A percentile compares a stretch with the other conserved stretches of the same genome.
These are phyloP conservation scores for Hozukius guyotensis DNA, from an alignment of 2,797 vertebrate genomes.

Conservation along the genomic window DNA sequence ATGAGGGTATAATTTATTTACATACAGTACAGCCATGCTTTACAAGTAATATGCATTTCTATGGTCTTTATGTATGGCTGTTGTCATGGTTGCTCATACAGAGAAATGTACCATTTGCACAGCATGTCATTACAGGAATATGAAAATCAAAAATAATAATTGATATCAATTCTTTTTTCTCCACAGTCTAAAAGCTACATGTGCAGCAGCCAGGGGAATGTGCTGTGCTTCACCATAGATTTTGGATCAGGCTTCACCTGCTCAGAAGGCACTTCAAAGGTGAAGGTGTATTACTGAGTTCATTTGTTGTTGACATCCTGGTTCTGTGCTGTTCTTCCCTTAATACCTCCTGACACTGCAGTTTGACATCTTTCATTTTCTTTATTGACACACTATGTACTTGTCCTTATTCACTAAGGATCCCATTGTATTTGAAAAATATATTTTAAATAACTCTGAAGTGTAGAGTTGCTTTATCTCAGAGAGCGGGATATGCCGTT, in stretches of 20 bases:
- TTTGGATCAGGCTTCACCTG: slow-evolving; percentile 92
- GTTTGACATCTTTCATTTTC: background rate
- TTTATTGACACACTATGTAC: background rate
- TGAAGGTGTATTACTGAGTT: slow-evolving; percentile 69
- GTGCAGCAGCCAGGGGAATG: slow-evolving; percentile 91
- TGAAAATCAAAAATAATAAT: slow-evolving; percentile 9
- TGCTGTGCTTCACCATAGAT: slow-evolving; percentile 89
- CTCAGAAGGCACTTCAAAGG: slow-evolving; percentile 90
- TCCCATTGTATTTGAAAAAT: background rate
- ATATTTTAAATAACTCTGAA: background rate
- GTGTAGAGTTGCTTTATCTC: background rate
- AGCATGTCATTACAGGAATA: background rate
- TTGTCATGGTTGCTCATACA: background rate
- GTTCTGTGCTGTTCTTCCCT: background rate
- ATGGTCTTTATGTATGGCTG: background rate
- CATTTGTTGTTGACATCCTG: background rate
- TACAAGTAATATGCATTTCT: background rate
- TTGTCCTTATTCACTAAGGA: background rate
- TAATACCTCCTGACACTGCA: background rate
- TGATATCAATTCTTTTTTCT: slow-evolving; percentile 34
- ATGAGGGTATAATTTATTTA: background rate
- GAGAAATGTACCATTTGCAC: background rate
- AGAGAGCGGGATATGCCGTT: background rate
- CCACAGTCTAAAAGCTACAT: slow-evolving; percentile 90
- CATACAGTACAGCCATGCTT: background rate